Conservation (phyloP, 2,113 vertebrate genomes). For the Rostratula benghalensis region DNA sequence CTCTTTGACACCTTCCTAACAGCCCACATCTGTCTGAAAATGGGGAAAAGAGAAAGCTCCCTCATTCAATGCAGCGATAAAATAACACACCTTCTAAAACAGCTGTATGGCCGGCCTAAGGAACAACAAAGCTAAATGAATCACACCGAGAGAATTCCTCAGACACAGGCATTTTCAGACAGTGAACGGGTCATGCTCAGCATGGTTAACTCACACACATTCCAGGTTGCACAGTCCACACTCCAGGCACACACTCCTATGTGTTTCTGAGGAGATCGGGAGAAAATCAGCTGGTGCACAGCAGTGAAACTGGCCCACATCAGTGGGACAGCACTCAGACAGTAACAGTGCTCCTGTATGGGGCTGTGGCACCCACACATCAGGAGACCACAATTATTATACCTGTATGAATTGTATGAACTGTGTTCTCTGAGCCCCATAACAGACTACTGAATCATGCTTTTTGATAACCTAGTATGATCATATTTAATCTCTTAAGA, state of each 20-base stretch:
- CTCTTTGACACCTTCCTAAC: background rate
- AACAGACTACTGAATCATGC: background rate
- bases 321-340: background rate
- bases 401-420: background rate
- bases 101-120: background rate
- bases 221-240: background rate
- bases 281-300: background rate
- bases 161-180: background rate
- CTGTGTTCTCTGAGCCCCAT: background rate
- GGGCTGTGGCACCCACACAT: background rate
- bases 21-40: background rate
- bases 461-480: background rate
- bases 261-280: background rate
- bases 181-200: background rate
- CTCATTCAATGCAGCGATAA: background rate
- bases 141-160: conserved; percentile 4
- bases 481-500: background rate
- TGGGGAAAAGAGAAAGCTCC: background rate
- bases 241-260: background rate
- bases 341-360: background rate
- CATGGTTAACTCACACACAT: background rate
- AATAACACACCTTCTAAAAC: background rate
- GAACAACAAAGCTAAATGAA: background rate
- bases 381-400: background rate
- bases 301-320: background rate